Conservation (phyloP, 2,797 vertebrate genomes). For the Aeoliscus strigatus region DNA sequence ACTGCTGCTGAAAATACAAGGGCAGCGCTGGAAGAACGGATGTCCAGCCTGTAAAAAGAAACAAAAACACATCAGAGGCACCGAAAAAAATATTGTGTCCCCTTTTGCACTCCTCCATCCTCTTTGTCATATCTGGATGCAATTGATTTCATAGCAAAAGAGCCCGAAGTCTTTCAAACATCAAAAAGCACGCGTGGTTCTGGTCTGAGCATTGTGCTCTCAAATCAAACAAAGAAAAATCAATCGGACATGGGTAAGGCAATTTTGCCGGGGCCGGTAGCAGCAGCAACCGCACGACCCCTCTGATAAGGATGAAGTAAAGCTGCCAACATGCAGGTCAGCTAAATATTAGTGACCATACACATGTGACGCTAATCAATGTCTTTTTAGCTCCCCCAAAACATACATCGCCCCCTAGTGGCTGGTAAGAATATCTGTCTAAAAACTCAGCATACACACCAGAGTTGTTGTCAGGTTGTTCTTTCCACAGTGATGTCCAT, state of each 20-base stretch:
- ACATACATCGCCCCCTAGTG: no score
- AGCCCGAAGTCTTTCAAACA: not conserved
- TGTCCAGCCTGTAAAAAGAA: constrained; percentile 10
- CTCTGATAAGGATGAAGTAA: constrained; percentile 8
- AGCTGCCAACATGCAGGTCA: constrained; percentile 25
- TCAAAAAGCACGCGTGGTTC: not conserved
- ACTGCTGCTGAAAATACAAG: constrained; percentile 42
- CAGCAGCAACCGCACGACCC: not conserved
- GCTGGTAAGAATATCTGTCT: no score
- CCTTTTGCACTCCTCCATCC: not conserved
- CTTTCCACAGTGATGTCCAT: no score
- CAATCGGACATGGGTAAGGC: not conserved
- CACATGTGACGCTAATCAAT: no score
- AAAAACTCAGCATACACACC: no score
- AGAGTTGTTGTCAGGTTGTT: no score
- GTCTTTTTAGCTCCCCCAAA: no score
- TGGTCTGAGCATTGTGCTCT: not conserved
- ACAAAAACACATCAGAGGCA: constrained; percentile 2
- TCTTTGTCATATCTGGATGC: not conserved
- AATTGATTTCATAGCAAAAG: constrained; percentile 1
- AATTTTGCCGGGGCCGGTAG: no score
- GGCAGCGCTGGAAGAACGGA: constrained; percentile 38
- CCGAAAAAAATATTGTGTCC: constrained; percentile 4
- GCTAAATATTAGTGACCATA: constrained; percentile 28
- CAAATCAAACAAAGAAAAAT: constrained; percentile 5